Evolutionary conservation across 2,797 vertebrate species (phyloP).

Genomic region (Molossus molossus): DNA sequence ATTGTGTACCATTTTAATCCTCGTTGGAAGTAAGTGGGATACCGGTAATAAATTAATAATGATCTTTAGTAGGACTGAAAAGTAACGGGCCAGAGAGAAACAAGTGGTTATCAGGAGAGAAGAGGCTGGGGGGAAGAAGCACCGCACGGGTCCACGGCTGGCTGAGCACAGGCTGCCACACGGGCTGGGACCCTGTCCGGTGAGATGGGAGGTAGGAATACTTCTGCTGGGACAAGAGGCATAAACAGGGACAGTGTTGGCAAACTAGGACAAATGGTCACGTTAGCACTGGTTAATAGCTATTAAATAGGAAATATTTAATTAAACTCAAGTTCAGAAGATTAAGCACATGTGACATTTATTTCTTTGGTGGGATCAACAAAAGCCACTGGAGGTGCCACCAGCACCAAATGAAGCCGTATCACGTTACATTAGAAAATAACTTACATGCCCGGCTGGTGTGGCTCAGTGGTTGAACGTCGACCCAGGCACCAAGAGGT

Average conservation of each 20-base stretch:
- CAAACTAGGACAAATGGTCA: background rate
- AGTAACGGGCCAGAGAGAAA: background rate
- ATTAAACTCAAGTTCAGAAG: background rate
- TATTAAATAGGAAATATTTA: background rate
- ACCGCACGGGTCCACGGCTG: fast-evolving
- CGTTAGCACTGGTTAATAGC: background rate
- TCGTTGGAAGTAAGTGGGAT: slow-evolving; percentile 47
- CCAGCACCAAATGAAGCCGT: background rate
- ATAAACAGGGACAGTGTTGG: background rate
- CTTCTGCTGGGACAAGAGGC: background rate
- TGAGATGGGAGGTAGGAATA: background rate
- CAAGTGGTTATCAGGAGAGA: background rate
- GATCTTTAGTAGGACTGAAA: background rate
- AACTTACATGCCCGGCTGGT: too few species aligned
- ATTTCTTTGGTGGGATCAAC: background rate
- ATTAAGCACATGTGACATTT: background rate
- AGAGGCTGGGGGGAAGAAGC: background rate
- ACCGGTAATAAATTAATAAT: slow-evolving; percentile 44
- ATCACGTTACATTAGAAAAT: background rate
- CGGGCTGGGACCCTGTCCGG: background rate
- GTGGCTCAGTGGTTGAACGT: too few species aligned
- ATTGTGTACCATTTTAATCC: slow-evolving; percentile 6
- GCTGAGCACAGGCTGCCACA: background rate
- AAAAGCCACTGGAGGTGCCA: background rate
- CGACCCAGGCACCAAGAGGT: too few species aligned